These are phyloP conservation scores for Alcedo quadribrachys DNA, from an alignment of 2,797 vertebrate species.

Conservation along the genomic window DNA sequence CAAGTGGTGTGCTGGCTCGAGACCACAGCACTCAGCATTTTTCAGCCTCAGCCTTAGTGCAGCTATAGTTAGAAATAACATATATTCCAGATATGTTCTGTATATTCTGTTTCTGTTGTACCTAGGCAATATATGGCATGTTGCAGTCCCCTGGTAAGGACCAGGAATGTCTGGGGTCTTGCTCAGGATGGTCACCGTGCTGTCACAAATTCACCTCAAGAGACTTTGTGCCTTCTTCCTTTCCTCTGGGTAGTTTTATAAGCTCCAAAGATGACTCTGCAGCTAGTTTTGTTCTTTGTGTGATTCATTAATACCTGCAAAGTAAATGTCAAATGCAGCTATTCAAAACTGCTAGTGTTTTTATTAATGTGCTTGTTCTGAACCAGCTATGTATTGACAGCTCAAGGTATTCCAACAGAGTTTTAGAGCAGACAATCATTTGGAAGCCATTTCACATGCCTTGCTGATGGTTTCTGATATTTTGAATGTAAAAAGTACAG, in stretches of 20 bases:
- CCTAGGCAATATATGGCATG: rapidly evolving
- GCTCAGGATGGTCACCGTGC: background rate
- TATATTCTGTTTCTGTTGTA: background rate
- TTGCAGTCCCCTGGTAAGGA: background rate
- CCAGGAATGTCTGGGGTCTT: background rate
- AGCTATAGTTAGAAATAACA: background rate
- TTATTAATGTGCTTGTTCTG: background rate
- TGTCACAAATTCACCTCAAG: background rate
- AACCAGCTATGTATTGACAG: background rate
- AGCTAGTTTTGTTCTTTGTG: background rate
- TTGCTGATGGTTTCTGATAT: background rate
- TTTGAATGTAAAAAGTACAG: background rate
- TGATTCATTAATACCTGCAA: background rate
- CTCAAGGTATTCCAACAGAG: background rate
- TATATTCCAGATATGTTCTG: rapidly evolving
- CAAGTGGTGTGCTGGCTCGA: background rate
- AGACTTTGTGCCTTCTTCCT: background rate
- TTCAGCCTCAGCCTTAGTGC: background rate
- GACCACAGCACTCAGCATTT: background rate
- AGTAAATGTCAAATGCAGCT: background rate
- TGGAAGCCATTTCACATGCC: background rate
- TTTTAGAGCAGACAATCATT: background rate
- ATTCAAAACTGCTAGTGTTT: background rate
- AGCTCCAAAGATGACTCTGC: background rate
- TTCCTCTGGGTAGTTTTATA: background rate